These are phyloP conservation scores for Tolmerus cingulatus DNA, from an alignment of 2,888 invertebrate species.

Conservation along the genomic window DNA sequence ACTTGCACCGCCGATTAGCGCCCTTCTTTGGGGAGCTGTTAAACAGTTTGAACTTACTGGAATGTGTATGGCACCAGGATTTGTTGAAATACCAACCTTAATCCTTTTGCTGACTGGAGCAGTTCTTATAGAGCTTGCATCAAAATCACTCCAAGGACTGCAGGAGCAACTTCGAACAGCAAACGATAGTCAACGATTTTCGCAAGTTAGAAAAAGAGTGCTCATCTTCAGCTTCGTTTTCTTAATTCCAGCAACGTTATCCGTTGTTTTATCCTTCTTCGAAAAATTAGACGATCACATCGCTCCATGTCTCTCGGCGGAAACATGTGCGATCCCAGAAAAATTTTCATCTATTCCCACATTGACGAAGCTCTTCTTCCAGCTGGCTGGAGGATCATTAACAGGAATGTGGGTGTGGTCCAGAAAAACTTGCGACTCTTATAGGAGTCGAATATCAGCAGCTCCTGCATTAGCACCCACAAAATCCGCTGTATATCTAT, in stretches of 20 bases:
- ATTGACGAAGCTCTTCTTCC: constrained; percentile 58
- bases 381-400: constrained; percentile 60
- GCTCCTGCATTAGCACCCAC: neutral
- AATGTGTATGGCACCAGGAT: constrained; percentile 73
- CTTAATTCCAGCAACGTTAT: constrained; percentile 59
- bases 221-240: constrained; percentile 60
- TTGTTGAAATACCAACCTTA: constrained; percentile 60
- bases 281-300: constrained; percentile 57
- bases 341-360: constrained; percentile 57
- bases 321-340: constrained; percentile 55
- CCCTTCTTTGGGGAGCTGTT: constrained; percentile 79
- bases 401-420: constrained; percentile 64
- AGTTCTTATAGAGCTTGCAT: constrained; percentile 61
- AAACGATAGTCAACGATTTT: constrained; percentile 55
- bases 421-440: constrained; percentile 62
- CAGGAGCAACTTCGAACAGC: constrained; percentile 56
- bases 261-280: constrained; percentile 57
- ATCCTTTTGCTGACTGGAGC: constrained; percentile 57
- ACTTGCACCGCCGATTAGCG: constrained; percentile 83
- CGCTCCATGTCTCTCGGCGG: constrained; percentile 56
- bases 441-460: constrained; percentile 55
- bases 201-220: constrained; percentile 61
- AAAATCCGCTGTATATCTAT: constrained; percentile 55
- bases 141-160: constrained; percentile 57
- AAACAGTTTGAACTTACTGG: constrained; percentile 83